These are phyloP conservation scores for Rissa tridactyla DNA, from an alignment of 2,113 vertebrate species.

Conservation along the genomic window DNA sequence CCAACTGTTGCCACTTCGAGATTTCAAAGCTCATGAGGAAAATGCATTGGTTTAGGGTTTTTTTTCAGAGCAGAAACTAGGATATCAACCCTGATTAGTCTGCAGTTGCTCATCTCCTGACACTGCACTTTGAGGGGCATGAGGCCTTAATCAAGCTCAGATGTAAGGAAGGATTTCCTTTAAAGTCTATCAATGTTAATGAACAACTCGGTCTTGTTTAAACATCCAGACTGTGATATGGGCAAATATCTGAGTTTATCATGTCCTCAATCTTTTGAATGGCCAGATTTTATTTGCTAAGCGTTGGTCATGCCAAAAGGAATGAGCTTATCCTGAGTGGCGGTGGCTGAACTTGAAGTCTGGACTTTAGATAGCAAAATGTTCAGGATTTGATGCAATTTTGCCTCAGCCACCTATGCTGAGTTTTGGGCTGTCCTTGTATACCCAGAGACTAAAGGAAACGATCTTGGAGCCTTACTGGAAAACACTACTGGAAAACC, in stretches of 20 bases:
- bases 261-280: background rate
- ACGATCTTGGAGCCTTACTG: background rate
- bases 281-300: conserved; percentile 31
- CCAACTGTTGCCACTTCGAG: background rate
- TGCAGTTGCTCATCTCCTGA: background rate
- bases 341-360: background rate
- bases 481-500: background rate
- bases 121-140: background rate
- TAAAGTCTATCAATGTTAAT: conserved; percentile 20
- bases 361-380: background rate
- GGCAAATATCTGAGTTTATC: background rate
- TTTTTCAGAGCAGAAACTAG: background rate
- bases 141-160: background rate
- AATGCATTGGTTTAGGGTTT: background rate
- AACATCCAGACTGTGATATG: background rate
- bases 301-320: background rate
- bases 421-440: background rate
- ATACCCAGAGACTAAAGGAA: background rate
- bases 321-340: background rate
- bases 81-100: background rate
- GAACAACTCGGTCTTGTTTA: background rate
- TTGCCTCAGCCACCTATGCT: background rate
- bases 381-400: background rate
- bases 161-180: background rate
- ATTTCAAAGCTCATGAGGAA: background rate